phyloP scores from a whole-genome alignment of 1,140 invertebrate genomes.

The Antheraea pernyi region DNA sequence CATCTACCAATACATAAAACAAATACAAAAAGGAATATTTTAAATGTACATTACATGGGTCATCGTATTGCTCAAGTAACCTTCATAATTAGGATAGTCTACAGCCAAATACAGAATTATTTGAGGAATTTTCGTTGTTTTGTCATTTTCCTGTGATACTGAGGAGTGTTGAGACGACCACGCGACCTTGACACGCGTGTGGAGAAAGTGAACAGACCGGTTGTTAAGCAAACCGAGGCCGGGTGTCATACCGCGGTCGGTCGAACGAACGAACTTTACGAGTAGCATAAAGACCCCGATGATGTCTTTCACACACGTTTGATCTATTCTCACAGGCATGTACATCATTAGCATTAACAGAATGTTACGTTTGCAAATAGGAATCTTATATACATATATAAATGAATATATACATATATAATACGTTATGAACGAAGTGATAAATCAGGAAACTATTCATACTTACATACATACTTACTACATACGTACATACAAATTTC shows the following conservation, averaged over 20 bases:
- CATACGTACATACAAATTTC: too few species aligned
- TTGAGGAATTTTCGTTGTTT: conserved; percentile 12
- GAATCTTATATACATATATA: too few species aligned
- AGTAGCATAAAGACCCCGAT: conserved; percentile 5
- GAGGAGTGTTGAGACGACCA: conserved; percentile 23
- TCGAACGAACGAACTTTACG: conserved; percentile 17
- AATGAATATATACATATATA: too few species aligned
- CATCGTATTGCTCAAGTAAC: conserved; percentile 19
- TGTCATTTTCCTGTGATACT: conserved; percentile 23
- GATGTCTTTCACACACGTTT: conserved; percentile 14
- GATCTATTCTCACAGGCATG: not conserved
- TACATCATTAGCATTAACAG: not conserved
- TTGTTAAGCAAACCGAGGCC: conserved; percentile 58
- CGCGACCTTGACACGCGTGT: conserved; percentile 64
- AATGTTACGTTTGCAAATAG: not conserved
- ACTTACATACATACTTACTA: too few species aligned
- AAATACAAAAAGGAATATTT: conserved; percentile 7
- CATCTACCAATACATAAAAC: conserved; percentile 1
- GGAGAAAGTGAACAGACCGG: conserved; percentile 71
- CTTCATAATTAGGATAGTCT: conserved; percentile 22
- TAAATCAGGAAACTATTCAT: too few species aligned
- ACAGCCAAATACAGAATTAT: conserved; percentile 17
- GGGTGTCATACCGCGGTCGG: conserved; percentile 5
- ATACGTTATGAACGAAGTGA: too few species aligned
- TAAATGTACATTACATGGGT: conserved; percentile 1